Evolutionary conservation across 2,113 vertebrate species (phyloP), one percentile per base, ranked within the genome.

Genomic region (Channa argus): DNA sequence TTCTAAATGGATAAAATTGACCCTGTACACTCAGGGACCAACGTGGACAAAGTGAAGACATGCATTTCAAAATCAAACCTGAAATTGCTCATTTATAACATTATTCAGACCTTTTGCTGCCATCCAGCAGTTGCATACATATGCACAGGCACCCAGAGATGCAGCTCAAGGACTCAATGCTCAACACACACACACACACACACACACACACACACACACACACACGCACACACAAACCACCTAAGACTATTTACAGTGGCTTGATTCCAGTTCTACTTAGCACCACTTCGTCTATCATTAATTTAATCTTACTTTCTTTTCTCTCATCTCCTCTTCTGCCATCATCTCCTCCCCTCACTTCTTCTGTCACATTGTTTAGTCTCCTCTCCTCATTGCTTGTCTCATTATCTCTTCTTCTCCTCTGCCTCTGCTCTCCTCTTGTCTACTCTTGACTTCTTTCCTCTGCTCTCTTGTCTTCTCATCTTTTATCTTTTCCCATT

Each of bases 201-300:
- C n/a, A 61, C 59, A 2, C 59, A 36, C 38, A 50, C 34, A 49
- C 8, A 41, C 38, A 64, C 60, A 49, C 58, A 50, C n/a, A 41
- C 38, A 64, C 60, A 49, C 58, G 45, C n/a, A 61, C 59, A 2
- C 59, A 36, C 38, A 50, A 39, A 49, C 8, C 34, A 47, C 69
- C 71, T 41, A 0, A 8, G 49, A 63, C 24, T 61, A 54, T 70
- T 79, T 76, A 33, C 4, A 47, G 6, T 82, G 83, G 65, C 65
- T 51, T 39, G 6, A 54, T 52, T 84, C 75, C 71, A 83, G 8
- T 58, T 87, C 56, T 55, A 54, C 74, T 79, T 52, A 49, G 24
- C 51, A 51, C 51, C 55, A 63, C 49, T 65, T 62, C 60, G 46
- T 79, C 54, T 59, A 61, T 85, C 55, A 73, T 66, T 77, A 68